These are phyloP conservation scores for Virgularia gustaviana DNA, from an alignment of 92 coral and sea anemone species.

Conservation along the genomic window DNA sequence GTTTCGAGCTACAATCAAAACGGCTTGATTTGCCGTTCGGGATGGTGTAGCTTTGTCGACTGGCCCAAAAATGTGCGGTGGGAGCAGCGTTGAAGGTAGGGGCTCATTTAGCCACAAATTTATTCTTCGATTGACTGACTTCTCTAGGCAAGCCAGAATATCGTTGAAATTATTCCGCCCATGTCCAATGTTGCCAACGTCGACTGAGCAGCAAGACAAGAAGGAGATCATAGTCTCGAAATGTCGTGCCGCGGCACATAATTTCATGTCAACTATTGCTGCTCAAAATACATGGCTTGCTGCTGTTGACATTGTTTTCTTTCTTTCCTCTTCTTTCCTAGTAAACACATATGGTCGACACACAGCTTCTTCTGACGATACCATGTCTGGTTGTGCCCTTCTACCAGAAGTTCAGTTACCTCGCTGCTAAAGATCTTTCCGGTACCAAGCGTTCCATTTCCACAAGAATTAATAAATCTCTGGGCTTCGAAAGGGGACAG, in stretches of 20 bases:
- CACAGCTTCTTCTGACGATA: conserved; percentile 39
- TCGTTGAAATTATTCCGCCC: conserved; percentile 35
- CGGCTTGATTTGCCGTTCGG: conserved; percentile 44
- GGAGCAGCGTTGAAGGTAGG: conserved; percentile 29
- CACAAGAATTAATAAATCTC: conserved; percentile 28
- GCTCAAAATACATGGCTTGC: conserved; percentile 37
- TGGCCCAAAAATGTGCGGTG: conserved; percentile 41
- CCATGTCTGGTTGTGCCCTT: conserved; percentile 45
- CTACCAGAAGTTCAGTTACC: conserved; percentile 33
- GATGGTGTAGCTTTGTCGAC: conserved; percentile 41
- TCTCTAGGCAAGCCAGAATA: conserved; percentile 37
- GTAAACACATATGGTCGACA: conserved; percentile 39
- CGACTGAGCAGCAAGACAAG: conserved; percentile 37
- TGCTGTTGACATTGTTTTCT: conserved; percentile 25
- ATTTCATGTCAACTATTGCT: conserved; percentile 30
- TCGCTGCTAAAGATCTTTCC: conserved; percentile 39
- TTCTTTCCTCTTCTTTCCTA: conserved; percentile 32
- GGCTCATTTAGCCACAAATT: conserved; percentile 38
- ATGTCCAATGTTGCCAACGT: conserved; percentile 38
- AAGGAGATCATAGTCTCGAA: conserved; percentile 40
- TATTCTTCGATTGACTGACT: conserved; percentile 39
- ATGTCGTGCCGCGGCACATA: conserved; percentile 34
- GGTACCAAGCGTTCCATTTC: conserved; percentile 41
- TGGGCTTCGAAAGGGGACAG: conserved; percentile 42
- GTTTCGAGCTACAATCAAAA: conserved; percentile 41